Conservation (phyloP, 2,888 invertebrate species). For the Diogma glabrata region DNA sequence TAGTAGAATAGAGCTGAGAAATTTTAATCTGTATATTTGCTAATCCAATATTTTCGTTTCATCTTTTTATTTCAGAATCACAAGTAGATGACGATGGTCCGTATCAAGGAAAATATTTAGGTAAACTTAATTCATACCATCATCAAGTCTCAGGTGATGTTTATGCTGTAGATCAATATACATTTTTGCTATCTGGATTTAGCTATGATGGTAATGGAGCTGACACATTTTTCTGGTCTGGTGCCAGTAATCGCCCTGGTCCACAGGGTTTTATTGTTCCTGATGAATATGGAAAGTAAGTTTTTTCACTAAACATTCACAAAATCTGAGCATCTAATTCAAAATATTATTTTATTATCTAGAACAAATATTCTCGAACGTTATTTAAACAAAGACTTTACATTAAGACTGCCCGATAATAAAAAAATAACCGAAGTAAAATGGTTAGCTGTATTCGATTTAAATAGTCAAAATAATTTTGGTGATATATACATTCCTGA, state of each 20-base stretch:
- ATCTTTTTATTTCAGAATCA: constrained; percentile 20
- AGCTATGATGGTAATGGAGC: constrained; percentile 85
- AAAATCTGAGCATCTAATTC: no score
- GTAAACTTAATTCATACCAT: constrained; percentile 80
- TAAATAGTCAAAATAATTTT: constrained; percentile 75
- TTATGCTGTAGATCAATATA: constrained; percentile 79
- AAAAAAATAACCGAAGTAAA: constrained; percentile 78
- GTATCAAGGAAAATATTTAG: constrained; percentile 68
- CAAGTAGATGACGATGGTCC: constrained; percentile 55
- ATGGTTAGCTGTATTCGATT: constrained; percentile 84
- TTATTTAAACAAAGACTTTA: constrained; percentile 79
- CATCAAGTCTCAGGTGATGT: constrained; percentile 82
- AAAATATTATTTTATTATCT: neutral
- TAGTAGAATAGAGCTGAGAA: no score
- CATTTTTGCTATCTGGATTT: constrained; percentile 65
- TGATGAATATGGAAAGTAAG: constrained; percentile 74
- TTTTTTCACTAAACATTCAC: constrained; percentile 15
- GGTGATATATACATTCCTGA: constrained; percentile 85
- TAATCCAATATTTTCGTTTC: no score
- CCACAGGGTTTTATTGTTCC: constrained; percentile 87
- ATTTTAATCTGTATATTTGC: no score
- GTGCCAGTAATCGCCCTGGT: constrained; percentile 74
- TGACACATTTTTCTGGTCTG: constrained; percentile 90
- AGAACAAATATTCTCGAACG: constrained; percentile 76
- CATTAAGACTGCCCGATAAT: constrained; percentile 66